A percentile compares a stretch with the other conserved stretches of the same genome.
These are phyloP conservation scores for Batillaria attramentaria DNA, from an alignment of 1,140 invertebrate genomes.

Conservation along the genomic window DNA sequence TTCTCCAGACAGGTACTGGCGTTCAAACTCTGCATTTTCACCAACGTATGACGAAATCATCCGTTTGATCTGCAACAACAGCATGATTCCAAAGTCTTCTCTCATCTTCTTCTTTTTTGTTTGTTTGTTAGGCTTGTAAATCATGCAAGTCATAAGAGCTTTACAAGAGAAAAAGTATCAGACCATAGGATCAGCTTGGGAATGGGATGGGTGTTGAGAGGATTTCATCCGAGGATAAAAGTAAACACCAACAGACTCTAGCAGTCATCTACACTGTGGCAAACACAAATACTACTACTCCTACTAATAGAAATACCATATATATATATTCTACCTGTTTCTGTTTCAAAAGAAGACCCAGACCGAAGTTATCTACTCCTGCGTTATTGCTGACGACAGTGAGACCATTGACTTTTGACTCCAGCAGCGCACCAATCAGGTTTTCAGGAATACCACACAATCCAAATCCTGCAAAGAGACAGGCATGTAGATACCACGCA, in stretches of 20 bases:
- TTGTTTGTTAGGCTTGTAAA: background rate
- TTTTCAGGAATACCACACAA: constrained; percentile 99
- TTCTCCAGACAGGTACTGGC: constrained; percentile 92
- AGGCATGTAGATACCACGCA: background rate
- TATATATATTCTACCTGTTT: constrained; percentile 76
- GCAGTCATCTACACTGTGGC: background rate
- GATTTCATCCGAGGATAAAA: background rate
- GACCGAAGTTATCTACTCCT: constrained; percentile 94
- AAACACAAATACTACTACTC: background rate
- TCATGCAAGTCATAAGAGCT: background rate
- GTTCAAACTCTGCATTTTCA: constrained; percentile 97
- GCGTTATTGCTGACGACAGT: constrained; percentile 97
- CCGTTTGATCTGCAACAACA: constrained; percentile 79
- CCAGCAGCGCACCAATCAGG: constrained; percentile 88
- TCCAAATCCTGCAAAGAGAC: constrained; percentile 85
- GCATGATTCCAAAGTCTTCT: background rate
- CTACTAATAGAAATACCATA: background rate
- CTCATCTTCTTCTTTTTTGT: too few relatives aligned
- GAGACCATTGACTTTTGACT: constrained; percentile 83
- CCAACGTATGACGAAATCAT: constrained; percentile 99
- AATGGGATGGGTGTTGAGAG: background rate
- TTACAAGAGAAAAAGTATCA: background rate
- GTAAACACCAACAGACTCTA: background rate
- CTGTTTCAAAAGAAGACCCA: constrained; percentile 89
- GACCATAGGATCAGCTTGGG: background rate